Evolutionary conservation across 2,797 vertebrate genomes (phyloP), one percentile per base, ranked within the genome.

Genomic region (Hypotaenidia philippensis): DNA sequence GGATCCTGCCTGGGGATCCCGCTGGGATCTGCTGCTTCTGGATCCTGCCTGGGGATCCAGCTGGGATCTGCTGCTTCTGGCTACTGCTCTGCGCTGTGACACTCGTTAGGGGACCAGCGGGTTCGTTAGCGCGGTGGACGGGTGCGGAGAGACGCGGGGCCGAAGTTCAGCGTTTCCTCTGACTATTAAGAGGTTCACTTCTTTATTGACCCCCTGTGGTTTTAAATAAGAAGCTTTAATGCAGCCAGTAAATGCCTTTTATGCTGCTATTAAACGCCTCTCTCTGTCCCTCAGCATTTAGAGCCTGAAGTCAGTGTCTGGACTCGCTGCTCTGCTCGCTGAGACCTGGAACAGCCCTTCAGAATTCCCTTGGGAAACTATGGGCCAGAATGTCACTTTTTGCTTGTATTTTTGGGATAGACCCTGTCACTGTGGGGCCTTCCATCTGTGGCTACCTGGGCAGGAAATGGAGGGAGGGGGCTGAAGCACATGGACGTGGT

Each of bases 261-360:
- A 3, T 7, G 34, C 36, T 14, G 3, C 23, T 23, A 6, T 56
- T 47, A 57, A 66, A 15, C 2, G 36, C 13, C 23, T 70, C 56
- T 44, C 15, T 32, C 10, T 22, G 27, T 7, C 13, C 23, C 50
- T 40, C 31, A 1, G 57, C 14, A 0, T 70, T 70, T 70, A 32
- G 52, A 31, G 45, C 9, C 41, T 5, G 60, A 11, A 41, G 19
- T 6, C 20, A 71, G 44, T 4, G 0, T 25, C 31, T 10, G 53
- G 52, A 8, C 22, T 55, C 2, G 3, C 18, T 38, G 52, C 34
- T n/a, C 10, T 9, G n/a, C 13, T 27, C 15, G 3, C 2, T 14
- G 68, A 19, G 86, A 22, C 4, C 0, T 2, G 16, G 75, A 66
- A 6, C 0, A 18, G 5, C 10, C 0, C 40, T 15, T n/a, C 3